A percentile compares a stretch with the other conserved stretches of the same genome.
Conservation (phyloP, 2,888 invertebrate genomes). For the Lutraria lutraria region DNA sequence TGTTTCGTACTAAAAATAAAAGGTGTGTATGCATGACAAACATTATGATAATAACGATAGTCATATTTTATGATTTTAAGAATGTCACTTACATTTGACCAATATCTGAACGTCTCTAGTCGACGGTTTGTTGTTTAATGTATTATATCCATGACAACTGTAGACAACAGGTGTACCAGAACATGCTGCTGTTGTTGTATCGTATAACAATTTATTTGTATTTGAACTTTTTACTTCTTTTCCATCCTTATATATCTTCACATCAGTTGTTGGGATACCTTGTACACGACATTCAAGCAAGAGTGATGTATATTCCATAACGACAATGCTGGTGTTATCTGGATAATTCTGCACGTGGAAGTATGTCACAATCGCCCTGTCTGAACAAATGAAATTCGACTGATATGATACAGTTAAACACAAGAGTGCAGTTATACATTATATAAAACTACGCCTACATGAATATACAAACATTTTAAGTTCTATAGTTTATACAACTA, state of each 20-base stretch:
- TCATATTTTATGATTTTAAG: background rate
- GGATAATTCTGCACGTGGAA: background rate
- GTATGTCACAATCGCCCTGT: background rate
- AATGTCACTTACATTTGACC: background rate
- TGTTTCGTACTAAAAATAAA: background rate
- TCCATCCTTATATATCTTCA: background rate
- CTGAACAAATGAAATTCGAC: background rate
- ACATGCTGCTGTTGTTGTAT: background rate
- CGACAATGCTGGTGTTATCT: background rate
- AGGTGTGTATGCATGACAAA: background rate
- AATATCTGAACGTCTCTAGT: background rate
- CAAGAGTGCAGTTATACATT: background rate
- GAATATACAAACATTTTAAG: background rate
- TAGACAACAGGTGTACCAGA: background rate
- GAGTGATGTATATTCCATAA: background rate
- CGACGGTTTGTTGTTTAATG: background rate
- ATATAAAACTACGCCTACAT: background rate
- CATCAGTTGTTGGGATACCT: background rate
- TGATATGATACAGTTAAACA: background rate
- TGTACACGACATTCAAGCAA: background rate
- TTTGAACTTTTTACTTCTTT: background rate
- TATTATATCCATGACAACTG: background rate
- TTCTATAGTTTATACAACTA: background rate
- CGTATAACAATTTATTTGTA: background rate
- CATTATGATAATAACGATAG: background rate